Base-by-base conservation (phyloP, 2,113 vertebrate genomes). In the Pica pica region DNA sequence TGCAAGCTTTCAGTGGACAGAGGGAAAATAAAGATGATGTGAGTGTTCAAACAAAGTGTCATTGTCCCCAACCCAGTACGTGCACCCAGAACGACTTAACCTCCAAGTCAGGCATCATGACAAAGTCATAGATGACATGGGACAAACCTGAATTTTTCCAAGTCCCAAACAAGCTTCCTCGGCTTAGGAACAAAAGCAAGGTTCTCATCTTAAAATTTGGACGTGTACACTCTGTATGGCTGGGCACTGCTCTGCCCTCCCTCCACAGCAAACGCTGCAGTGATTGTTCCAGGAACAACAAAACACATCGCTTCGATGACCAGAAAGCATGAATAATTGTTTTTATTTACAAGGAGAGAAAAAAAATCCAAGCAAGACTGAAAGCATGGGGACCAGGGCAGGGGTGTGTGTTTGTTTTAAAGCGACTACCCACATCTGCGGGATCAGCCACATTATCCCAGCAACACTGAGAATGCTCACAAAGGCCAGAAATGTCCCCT, bases 401-500 rank as follows among this genome's bases (percentile, higher is more conserved):
- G 49, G 64, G 27, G 26, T 2, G 33, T 13, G 22, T 91, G 94
- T 74, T 92, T 95, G 76, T 81, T 93, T 96, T 74, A 86, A 87
- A 92, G 55, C 0, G 0, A 55, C 87, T 81, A 78, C 44, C 9
- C 9, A 0, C 80, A 94, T 96, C 90, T 94, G 94, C 1, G 1
- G 23, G 42, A 94, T 78, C 83, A 89, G 69, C 44, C 85, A 81
- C 79, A 47, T 90, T 91, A 65, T 71, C 79, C 90, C 89, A 81
- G 89, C 81, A 68, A 60, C 83, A 78, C 69, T 78, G 63, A 67
- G 75, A 95, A 92, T 0, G 11, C 78, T 82, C 74, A 88, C 83
- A 96, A 88, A 92, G 60, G 82, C 60, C 92, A 95, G 59, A 95
- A 94, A 92, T 75, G 68, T n/a, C 64, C 64, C 37, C 65, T 70